Percentiles rank a stretch among this genome's conserved stretches.
Evolutionary conservation across 2,797 vertebrate genomes (phyloP).

Genomic region (Okamejei kenojei): DNA sequence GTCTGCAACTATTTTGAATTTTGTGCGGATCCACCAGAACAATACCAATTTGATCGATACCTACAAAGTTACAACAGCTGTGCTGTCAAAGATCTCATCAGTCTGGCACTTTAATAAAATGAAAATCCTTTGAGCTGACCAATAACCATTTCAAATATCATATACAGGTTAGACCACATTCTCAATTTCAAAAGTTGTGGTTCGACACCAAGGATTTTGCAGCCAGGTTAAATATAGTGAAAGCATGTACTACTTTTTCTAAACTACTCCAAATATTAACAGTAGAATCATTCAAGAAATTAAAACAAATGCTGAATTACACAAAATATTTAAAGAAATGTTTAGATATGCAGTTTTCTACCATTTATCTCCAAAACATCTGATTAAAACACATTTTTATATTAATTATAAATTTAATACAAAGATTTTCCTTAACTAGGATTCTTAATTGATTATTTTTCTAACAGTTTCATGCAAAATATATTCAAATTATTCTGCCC

Average conservation of each 20-base stretch:
- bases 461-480: not conserved
- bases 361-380: not conserved
- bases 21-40: too few relatives aligned
- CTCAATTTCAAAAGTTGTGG: not conserved
- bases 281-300: too few relatives aligned
- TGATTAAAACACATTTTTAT: not conserved
- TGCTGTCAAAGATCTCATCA: not conserved
- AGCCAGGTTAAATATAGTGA: too few relatives aligned
- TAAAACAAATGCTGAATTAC: too few relatives aligned
- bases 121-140: not conserved
- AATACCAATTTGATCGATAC: not conserved
- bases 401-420: not conserved
- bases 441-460: not conserved
- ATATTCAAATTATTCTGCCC: not conserved
- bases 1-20: not conserved
- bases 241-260: too few relatives aligned
- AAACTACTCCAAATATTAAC: too few relatives aligned
- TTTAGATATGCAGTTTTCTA: not conserved
- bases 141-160: not conserved
- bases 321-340: not conserved
- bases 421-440: not conserved
- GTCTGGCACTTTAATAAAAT: conserved; percentile 21
- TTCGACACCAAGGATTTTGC: too few relatives aligned
- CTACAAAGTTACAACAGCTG: not conserved
- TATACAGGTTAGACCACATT: not conserved